Percentiles rank a stretch among this genome's conserved stretches.
Conservation (phyloP, 1,140 invertebrate genomes). For the Coptotermes formosanus region DNA sequence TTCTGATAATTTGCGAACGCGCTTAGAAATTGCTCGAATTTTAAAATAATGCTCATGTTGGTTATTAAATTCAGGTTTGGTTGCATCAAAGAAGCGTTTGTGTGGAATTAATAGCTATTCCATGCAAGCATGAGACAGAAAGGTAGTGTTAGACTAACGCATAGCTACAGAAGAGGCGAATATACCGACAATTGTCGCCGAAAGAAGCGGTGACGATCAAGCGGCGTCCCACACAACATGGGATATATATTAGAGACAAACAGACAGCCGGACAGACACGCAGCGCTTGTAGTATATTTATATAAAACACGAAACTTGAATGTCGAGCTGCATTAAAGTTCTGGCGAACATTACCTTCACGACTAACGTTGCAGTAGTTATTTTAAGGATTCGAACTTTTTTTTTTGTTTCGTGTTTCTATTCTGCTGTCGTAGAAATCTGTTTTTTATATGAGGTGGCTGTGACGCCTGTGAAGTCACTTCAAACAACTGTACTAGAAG, state of each 20-base stretch:
- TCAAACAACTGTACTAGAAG: not conserved
- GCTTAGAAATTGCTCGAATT: no score
- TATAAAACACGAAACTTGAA: not conserved
- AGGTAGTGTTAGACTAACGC: no score
- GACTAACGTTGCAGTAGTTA: not conserved
- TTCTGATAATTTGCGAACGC: no score
- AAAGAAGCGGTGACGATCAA: not conserved
- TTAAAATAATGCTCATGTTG: no score
- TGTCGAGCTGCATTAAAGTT: not conserved
- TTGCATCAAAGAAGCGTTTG: no score
- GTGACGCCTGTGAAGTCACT: not conserved
- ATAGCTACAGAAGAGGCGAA: not conserved
- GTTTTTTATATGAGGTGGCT: not conserved
- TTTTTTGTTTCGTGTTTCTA: not conserved
- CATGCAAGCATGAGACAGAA: no score
- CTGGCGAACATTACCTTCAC: not conserved
- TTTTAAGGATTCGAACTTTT: not conserved
- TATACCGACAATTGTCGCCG: not conserved
- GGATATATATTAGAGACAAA: conserved; percentile 1
- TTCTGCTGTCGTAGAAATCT: not conserved
- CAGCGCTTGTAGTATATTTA: not conserved
- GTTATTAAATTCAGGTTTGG: no score
- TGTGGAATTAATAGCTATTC: no score
- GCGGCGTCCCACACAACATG: not conserved
- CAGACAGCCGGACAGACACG: not conserved